These are phyloP conservation scores for Platygyra sinensis DNA, from an alignment of 64 coral and sea anemone genomes.

Conservation along the genomic window DNA sequence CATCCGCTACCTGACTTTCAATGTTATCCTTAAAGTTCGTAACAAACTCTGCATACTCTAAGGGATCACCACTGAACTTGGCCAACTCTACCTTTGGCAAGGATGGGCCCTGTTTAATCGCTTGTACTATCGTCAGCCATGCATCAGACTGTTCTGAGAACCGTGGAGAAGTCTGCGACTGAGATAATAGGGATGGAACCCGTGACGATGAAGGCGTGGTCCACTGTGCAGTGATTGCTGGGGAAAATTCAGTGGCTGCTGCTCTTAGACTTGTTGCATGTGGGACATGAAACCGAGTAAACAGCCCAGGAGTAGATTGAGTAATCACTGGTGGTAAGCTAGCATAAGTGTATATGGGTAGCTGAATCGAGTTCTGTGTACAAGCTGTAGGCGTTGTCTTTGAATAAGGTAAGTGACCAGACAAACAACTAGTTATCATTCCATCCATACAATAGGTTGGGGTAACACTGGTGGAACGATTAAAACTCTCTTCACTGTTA, in stretches of 20 bases:
- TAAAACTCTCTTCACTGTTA: too few relatives aligned
- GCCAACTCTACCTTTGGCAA: slow-evolving; percentile 53
- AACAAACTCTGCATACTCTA: slow-evolving; percentile 45
- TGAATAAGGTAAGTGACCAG: too few relatives aligned
- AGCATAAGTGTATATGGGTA: neutral
- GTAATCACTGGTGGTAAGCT: neutral
- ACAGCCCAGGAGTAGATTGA: neutral
- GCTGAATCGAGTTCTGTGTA: too few relatives aligned
- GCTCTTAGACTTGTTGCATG: neutral
- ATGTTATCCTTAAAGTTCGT: slow-evolving; percentile 71
- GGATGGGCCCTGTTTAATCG: slow-evolving; percentile 72
- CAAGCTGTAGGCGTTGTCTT: too few relatives aligned
- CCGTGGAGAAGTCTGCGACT: too few relatives aligned
- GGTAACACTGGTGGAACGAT: too few relatives aligned
- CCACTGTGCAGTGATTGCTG: neutral
- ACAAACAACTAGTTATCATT: too few relatives aligned
- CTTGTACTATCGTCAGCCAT: slow-evolving; percentile 61
- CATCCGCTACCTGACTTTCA: slow-evolving; percentile 50
- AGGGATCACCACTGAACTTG: slow-evolving; percentile 62
- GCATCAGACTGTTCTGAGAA: neutral
- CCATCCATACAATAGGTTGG: too few relatives aligned
- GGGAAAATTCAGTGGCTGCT: neutral
- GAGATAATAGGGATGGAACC: too few relatives aligned
- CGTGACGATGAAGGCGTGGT: neutral
- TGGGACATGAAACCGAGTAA: neutral